Evolutionary conservation across 2,888 invertebrate species (phyloP), one percentile per base, ranked within the genome.

Genomic region (Eupithecia centaureata): DNA sequence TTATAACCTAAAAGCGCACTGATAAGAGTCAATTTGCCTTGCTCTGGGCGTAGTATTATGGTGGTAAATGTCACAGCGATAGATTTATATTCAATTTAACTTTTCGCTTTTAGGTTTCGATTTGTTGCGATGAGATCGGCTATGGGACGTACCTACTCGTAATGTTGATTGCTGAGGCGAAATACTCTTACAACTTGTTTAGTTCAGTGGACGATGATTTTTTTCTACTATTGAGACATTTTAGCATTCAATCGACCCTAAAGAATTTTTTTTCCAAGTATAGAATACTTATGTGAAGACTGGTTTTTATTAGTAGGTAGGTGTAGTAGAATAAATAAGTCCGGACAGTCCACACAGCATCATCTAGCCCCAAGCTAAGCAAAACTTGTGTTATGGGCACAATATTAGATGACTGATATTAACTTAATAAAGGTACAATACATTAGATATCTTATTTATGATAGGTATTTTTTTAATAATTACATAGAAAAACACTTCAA

Each of bases 51-150:
- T 52, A 58, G 8, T 33, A 18, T 1, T 51, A 63, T 38, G 27
- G 64, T 68, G 51, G 67, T 63, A 63, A 58, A 67, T 42, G 70
- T 68, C 66, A 63, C 42, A 54, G 38, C 60, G 67, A 75, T 72
- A 73, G 75, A 76, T 76, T 76, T 74, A 74, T 72, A 69, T 74
- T 73, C 71, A 73, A 71, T 74, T 73, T 75, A 73, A 72, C 70
- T 73, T 75, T 73, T 74, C 71, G 71, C 71, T 70, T 67, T 73
- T 70, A 62, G 70, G 67, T 71, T 70, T 73, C 68, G 70, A 68
- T 73, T 72, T 65, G 71, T 74, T 67, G 62, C 63, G 63, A 68
- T 70, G 73, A 65, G 70, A 32, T 47, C 57, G 38, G 67, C 63
- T 64, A 74, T 66, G 64, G 70, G 18, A 22, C n/a, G n/a, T n/a